A percentile compares a stretch with the other conserved stretches of the same genome.
These are phyloP conservation scores for Aleiodes sp. DNA, from an alignment of 1,140 invertebrate species.

Conservation along the genomic window DNA sequence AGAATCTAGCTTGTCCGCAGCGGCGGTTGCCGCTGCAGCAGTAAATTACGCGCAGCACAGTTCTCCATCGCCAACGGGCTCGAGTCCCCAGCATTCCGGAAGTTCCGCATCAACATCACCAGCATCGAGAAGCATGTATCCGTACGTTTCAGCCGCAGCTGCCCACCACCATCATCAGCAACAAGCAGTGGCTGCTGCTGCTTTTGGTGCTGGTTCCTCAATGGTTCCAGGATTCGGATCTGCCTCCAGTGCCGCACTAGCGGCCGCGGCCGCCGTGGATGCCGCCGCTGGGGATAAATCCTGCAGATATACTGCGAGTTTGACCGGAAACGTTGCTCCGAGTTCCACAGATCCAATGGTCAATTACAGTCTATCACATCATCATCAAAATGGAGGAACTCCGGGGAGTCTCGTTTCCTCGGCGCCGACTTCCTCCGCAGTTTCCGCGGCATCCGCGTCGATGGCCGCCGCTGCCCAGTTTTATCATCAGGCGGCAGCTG, in stretches of 20 bases:
- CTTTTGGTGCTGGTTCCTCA: slow-evolving; percentile 73
- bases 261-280: slow-evolving; percentile 72
- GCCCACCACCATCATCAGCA: slow-evolving; percentile 77
- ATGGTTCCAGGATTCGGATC: slow-evolving; percentile 75
- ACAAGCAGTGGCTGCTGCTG: slow-evolving; percentile 74
- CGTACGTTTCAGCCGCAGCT: slow-evolving; percentile 75
- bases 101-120: slow-evolving; percentile 68
- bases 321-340: slow-evolving; percentile 72
- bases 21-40: slow-evolving; percentile 66
- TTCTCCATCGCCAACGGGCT: slow-evolving; percentile 63
- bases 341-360: slow-evolving; percentile 76
- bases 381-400: slow-evolving; percentile 76
- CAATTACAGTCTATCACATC: slow-evolving; percentile 80
- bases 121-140: slow-evolving; percentile 72
- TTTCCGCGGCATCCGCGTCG: slow-evolving; percentile 76
- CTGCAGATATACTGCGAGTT: slow-evolving; percentile 77
- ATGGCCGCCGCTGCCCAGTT: slow-evolving; percentile 86
- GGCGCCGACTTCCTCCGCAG: slow-evolving; percentile 66
- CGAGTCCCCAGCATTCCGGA: slow-evolving; percentile 63
- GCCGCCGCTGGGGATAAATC: slow-evolving; percentile 74
- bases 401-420: slow-evolving; percentile 68
- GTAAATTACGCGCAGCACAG: slow-evolving; percentile 65
- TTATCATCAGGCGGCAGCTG: slow-evolving; percentile 82
- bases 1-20: slow-evolving; percentile 62
- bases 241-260: slow-evolving; percentile 67